Evolutionary conservation across 2,113 vertebrate species (phyloP).

Genomic region (Acinonyx jubatus): DNA sequence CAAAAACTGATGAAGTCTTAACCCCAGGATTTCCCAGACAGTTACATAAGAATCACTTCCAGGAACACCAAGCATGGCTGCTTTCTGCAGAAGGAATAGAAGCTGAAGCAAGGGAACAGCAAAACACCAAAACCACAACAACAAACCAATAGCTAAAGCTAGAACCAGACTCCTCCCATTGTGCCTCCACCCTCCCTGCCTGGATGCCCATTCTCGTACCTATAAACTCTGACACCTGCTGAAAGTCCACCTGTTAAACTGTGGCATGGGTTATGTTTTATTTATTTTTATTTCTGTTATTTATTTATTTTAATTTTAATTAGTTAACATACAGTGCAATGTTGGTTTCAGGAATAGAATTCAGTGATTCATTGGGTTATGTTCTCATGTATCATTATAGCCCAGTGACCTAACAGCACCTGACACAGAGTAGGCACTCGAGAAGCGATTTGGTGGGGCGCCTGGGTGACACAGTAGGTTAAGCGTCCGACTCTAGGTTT

Average conservation of each 20-base stretch:
- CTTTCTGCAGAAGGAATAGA: neutral
- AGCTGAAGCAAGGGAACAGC: neutral
- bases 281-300: no score
- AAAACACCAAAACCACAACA: neutral
- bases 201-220: rapidly evolving
- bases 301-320: no score
- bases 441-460: neutral
- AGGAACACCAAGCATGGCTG: neutral
- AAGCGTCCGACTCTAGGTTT: no score
- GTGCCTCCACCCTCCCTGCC: rapidly evolving
- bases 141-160: neutral
- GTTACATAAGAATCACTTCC: neutral
- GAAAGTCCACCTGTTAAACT: neutral
- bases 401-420: neutral
- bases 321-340: no score
- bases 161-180: neutral
- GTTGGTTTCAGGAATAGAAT: no score
- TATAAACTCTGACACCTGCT: neutral
- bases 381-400: neutral
- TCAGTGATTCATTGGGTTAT: no score
- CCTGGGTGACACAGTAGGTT: no score
- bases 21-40: neutral
- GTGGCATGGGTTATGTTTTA: neutral
- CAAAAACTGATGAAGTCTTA: neutral
- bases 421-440: neutral